phyloP scores from a whole-genome alignment of 2,113 vertebrate species.

The Podarcis muralis region DNA sequence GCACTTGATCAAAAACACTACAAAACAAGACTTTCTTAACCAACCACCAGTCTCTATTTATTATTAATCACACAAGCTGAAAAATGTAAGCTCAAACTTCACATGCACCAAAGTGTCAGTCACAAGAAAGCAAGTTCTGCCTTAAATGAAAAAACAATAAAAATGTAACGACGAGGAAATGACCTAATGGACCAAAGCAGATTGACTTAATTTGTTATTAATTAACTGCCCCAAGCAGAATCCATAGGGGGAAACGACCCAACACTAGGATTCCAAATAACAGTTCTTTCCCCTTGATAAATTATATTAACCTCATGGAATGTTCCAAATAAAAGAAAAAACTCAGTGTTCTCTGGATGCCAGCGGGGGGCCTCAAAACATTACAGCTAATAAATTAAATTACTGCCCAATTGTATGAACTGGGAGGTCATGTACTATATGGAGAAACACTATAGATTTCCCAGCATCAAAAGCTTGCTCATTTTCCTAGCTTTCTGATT shows the following conservation, averaged over 20 bases:
- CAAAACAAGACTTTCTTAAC: slow-evolving; percentile 25
- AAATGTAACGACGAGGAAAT: slow-evolving; percentile 62
- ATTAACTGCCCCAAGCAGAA: slow-evolving; percentile 60
- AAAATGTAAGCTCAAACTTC: slow-evolving; percentile 7
- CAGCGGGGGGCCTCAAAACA: slow-evolving; percentile 46
- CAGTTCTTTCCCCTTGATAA: slow-evolving; percentile 34
- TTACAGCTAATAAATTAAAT: slow-evolving; percentile 65
- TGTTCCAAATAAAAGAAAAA: slow-evolving; percentile 41
- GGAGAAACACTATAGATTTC: slow-evolving; percentile 56
- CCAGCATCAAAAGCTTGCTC: slow-evolving; percentile 26
- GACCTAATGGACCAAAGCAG: slow-evolving; percentile 56
- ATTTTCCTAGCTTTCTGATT: slow-evolving; percentile 27
- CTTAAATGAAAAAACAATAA: slow-evolving; percentile 65
- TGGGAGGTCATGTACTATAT: slow-evolving; percentile 50
- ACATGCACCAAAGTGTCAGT: slow-evolving; percentile 45
- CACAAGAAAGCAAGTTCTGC: slow-evolving; percentile 53
- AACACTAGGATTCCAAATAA: slow-evolving; percentile 52
- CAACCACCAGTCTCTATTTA: not conserved
- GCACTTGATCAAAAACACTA: not conserved
- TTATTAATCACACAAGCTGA: slow-evolving; percentile 14
- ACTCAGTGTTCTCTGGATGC: slow-evolving; percentile 39
- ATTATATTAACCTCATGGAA: slow-evolving; percentile 35
- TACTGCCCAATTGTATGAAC: slow-evolving; percentile 51
- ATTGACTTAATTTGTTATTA: slow-evolving; percentile 67
- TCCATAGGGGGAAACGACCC: slow-evolving; percentile 30